Conservation (phyloP, 2,888 invertebrate genomes). For the Aphidoletes aphidimyza region DNA sequence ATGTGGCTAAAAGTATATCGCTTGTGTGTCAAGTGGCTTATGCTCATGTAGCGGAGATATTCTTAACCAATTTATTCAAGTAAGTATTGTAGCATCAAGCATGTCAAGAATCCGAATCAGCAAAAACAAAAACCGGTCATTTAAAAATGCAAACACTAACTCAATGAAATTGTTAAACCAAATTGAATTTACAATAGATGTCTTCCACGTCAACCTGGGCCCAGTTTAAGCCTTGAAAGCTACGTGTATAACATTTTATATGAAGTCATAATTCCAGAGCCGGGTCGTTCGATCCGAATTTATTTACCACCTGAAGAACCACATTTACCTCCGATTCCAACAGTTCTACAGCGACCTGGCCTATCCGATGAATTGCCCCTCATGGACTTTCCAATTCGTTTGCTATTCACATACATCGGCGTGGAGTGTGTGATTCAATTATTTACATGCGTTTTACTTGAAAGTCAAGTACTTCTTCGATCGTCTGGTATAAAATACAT, state of each 20-base stretch:
- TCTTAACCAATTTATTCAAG: constrained; percentile 89
- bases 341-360: constrained; percentile 80
- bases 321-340: constrained; percentile 73
- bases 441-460: constrained; percentile 93
- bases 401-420: constrained; percentile 88
- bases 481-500: constrained; percentile 77
- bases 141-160: neutral
- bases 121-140: constrained; percentile 39
- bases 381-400: constrained; percentile 90
- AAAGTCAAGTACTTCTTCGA: constrained; percentile 94
- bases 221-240: constrained; percentile 86
- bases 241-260: constrained; percentile 95
- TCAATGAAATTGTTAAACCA: constrained; percentile 54
- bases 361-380: constrained; percentile 88
- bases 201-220: constrained; percentile 80
- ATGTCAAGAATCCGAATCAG: neutral
- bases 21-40: constrained; percentile 92
- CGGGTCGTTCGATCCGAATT: constrained; percentile 86
- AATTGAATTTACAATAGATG: constrained; percentile 68
- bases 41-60: constrained; percentile 85
- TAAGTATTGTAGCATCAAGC: constrained; percentile 65
- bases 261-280: constrained; percentile 90
- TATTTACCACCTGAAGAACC: constrained; percentile 78
- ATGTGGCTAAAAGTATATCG: constrained; percentile 94
- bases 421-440: constrained; percentile 92